Evolutionary conservation across 2,888 invertebrate genomes (phyloP), one percentile per base, ranked within the genome.

Genomic region (Caenorhabditis sp.): DNA sequence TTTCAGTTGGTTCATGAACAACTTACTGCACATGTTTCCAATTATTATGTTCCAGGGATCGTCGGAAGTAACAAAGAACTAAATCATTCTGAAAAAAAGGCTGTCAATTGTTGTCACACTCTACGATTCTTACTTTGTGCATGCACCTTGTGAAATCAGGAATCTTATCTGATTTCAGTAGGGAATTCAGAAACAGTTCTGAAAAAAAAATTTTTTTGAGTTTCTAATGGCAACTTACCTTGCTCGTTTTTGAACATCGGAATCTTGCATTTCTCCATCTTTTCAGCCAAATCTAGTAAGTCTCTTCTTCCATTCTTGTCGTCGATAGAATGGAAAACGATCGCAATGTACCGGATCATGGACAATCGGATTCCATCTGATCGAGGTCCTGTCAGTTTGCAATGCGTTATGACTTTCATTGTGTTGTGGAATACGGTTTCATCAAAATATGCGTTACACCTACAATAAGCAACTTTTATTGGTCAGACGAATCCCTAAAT

Each of bases 381-480:
- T 8, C 75, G 58, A n/a, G 4, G 24, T 66, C 66, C 58, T 22
- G 8, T 26, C 0, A 51, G 41, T 6, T 41, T 12, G 5, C 47
- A 3, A 3, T 31, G 7, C 24, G n/a, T 31, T 41, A 80, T 24
- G n/a, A 80, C 14, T 24, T 80, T 58, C 7, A 28, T 2, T 5
- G 64, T 64, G 41, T 80, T 80, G 26, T 16, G 4, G 44, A 74
- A 69, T 19, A 80, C 74, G 14, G 38, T 51, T 22, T 66, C 51
- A 47, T 80, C 69, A 26, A 69, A 56, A 35, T 61, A 80, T 19
- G 80, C n/a, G 19, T 68, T 31, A 47, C 80, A 73, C 64, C 79
- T 79, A 72, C 14, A 79, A 72, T 35, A 5, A 44, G 19, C 51
- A 63, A 5, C n/a, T 3, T 49, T 73, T 63, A 31, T 51, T 63